phyloP scores from a whole-genome alignment of 2,888 invertebrate species.

The Asteroscopus sphinx region DNA sequence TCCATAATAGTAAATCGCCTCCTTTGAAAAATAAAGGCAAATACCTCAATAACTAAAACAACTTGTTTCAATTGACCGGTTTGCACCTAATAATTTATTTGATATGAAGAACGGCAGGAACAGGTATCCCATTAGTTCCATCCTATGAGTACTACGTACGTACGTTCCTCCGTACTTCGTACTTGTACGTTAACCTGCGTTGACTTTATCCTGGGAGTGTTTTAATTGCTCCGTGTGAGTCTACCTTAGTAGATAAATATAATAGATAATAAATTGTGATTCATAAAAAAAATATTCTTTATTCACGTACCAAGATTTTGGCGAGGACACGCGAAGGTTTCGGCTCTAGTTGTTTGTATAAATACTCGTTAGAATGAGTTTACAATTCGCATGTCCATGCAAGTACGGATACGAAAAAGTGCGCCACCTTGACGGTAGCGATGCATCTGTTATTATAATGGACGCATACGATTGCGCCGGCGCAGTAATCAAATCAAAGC shows the following conservation, averaged over 20 bases:
- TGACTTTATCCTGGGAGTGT: slow-evolving; percentile 18
- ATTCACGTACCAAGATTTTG: slow-evolving; percentile 33
- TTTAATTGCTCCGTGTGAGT: slow-evolving; percentile 24
- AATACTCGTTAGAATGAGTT: slow-evolving; percentile 14
- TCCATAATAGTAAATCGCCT: slow-evolving; percentile 88
- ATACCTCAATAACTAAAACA: slow-evolving; percentile 86
- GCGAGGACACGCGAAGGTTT: slow-evolving; percentile 53
- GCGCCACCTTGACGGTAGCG: slow-evolving; percentile 29
- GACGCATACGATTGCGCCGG: slow-evolving; percentile 35
- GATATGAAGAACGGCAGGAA: slow-evolving; percentile 37
- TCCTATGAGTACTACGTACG: slow-evolving; percentile 34
- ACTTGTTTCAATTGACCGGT: slow-evolving; percentile 78
- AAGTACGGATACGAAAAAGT: slow-evolving; percentile 13
- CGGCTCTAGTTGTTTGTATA: slow-evolving; percentile 16
- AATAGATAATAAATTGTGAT: slow-evolving; percentile 28
- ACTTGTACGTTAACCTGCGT: slow-evolving; percentile 16
- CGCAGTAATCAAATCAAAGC: slow-evolving; percentile 48
- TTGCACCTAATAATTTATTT: slow-evolving; percentile 46
- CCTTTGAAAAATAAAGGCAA: slow-evolving; percentile 87
- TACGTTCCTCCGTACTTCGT: too few species aligned
- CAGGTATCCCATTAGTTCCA: slow-evolving; percentile 47
- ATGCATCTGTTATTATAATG: slow-evolving; percentile 51
- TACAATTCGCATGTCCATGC: slow-evolving; percentile 27
- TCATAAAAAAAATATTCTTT: slow-evolving; percentile 22
- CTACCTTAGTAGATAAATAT: slow-evolving; percentile 32